Evolutionary conservation across 1,140 invertebrate species (phyloP).

Genomic region (Potamilus streckersoni): DNA sequence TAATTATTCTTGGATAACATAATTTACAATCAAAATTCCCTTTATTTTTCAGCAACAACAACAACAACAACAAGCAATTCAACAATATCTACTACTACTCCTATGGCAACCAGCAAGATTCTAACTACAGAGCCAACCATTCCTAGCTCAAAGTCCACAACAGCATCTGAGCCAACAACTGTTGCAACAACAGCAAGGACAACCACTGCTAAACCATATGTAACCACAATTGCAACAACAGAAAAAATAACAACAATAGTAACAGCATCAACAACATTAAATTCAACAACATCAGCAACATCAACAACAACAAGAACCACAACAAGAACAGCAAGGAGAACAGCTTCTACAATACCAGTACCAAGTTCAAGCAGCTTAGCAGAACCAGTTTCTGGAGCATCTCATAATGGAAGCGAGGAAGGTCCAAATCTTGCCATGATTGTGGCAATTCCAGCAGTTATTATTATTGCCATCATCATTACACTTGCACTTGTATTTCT

Average conservation of each 20-base stretch:
- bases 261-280: not conserved
- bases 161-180: not conserved
- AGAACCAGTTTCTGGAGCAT: not conserved
- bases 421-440: constrained; percentile 18
- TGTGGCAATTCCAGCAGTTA: constrained; percentile 7
- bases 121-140: constrained; percentile 6
- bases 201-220: not conserved
- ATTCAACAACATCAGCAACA: not conserved
- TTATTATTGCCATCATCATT: constrained; percentile 12
- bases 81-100: not conserved
- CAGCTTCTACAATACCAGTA: not conserved
- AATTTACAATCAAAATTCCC: no score
- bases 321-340: constrained; percentile 4
- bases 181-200: not conserved
- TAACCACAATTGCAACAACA: constrained; percentile 2
- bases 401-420: not conserved
- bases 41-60: no score
- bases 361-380: not conserved
- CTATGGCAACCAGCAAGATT: not conserved
- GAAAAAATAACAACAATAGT: constrained; percentile 6
- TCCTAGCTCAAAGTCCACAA: not conserved
- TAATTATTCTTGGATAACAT: no score
- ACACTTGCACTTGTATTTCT: constrained; percentile 5
- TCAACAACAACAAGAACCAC: not conserved
- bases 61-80: no score